Percentiles rank a stretch among this genome's conserved stretches.
Evolutionary conservation across 2,113 vertebrate genomes (phyloP).

Genomic region (Jacana jacana): DNA sequence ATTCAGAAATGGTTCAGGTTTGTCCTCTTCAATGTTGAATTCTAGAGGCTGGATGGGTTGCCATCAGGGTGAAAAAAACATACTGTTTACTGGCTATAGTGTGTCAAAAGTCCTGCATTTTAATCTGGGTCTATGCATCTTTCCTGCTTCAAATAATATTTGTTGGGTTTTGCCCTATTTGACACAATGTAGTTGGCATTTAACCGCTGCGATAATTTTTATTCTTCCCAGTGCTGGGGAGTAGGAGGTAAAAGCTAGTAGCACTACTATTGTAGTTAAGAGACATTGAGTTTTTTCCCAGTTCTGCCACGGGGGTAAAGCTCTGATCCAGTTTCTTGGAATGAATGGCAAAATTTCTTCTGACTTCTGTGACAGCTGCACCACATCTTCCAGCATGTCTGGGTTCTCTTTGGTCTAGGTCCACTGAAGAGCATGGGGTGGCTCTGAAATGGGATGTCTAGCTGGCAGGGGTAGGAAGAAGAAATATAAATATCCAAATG

Average conservation of each 20-base stretch:
- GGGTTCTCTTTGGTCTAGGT: neutral
- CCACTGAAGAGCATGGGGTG: fast-evolving
- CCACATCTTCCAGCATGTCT: neutral
- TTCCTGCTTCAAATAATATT: neutral
- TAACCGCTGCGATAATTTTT: neutral
- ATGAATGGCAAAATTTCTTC: neutral
- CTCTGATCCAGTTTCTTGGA: neutral
- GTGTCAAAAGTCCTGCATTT: neutral
- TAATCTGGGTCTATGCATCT: neutral
- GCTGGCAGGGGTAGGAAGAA: neutral
- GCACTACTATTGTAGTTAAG: neutral
- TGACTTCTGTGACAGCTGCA: too few relatives aligned
- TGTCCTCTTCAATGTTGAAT: neutral
- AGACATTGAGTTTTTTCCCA: neutral
- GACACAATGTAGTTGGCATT: neutral
- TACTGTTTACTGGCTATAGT: neutral
- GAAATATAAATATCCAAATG: neutral
- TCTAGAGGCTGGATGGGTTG: neutral
- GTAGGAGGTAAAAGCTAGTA: neutral
- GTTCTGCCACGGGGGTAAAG: neutral
- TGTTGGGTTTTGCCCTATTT: neutral
- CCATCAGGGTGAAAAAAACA: neutral
- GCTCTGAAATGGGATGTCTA: neutral
- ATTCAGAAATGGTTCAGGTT: neutral
- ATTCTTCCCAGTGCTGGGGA: neutral